Percentiles rank a stretch among this genome's conserved stretches.
phyloP scores from a whole-genome alignment of 2,113 vertebrate species.

The Sphyrna mokarran region DNA sequence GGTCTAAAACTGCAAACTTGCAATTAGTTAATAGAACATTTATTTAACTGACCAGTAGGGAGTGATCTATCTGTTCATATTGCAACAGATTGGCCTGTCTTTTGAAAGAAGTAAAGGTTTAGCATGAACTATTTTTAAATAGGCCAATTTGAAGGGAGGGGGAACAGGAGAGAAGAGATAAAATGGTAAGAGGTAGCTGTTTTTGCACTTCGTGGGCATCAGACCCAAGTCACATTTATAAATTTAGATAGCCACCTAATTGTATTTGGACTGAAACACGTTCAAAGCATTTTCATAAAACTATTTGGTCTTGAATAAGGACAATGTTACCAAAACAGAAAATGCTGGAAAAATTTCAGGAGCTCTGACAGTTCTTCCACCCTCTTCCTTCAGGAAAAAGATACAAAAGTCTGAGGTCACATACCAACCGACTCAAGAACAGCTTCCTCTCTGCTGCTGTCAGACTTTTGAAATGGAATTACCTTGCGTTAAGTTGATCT shows the following conservation, averaged over 20 bases:
- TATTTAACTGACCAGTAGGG: background rate
- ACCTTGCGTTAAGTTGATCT: too few relatives aligned
- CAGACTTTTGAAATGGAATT: too few relatives aligned
- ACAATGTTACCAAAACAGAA: background rate
- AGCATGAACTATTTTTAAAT: too few relatives aligned
- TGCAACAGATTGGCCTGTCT: background rate
- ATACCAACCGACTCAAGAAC: too few relatives aligned
- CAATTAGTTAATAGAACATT: background rate
- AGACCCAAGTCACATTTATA: background rate
- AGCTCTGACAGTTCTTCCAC: too few relatives aligned
- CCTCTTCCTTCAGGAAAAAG: too few relatives aligned
- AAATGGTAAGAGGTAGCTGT: background rate
- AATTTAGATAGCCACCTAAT: background rate
- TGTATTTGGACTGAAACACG: background rate
- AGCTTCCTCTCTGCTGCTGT: too few relatives aligned
- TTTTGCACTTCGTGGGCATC: background rate
- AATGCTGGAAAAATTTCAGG: too few relatives aligned
- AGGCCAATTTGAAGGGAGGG: too few relatives aligned
- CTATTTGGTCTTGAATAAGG: background rate
- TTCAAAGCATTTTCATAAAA: background rate
- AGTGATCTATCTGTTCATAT: background rate
- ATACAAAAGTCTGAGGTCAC: too few relatives aligned
- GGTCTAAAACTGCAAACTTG: background rate
- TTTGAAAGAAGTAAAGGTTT: background rate
- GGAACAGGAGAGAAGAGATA: too few relatives aligned